These are phyloP conservation scores for Cryptoblepharus egeriae DNA, from an alignment of 2,797 vertebrate genomes.

Conservation along the genomic window DNA sequence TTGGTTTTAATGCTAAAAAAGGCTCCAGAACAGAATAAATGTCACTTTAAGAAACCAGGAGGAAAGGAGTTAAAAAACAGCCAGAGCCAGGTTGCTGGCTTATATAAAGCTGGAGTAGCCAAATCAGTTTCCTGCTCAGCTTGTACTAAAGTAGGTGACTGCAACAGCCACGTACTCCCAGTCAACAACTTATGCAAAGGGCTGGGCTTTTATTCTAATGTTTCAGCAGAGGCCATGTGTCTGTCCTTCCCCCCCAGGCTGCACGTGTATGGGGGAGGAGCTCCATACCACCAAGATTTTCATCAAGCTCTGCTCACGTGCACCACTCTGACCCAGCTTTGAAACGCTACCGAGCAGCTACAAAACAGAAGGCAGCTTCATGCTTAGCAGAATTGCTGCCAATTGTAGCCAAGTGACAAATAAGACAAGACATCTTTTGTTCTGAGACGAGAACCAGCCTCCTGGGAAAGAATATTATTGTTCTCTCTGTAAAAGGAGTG, in stretches of 20 bases:
- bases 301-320: conserved; percentile 59
- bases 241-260: not conserved
- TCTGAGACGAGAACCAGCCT: not conserved
- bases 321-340: conserved; percentile 43
- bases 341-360: conserved; percentile 22
- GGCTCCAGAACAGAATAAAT: not conserved
- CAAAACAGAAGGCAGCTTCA: not conserved
- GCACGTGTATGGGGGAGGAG: conserved; percentile 71
- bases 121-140: conserved; percentile 50
- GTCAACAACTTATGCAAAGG: conserved; percentile 70
- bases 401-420: not conserved
- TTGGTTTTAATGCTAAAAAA: not conserved
- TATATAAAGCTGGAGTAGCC: conserved; percentile 55
- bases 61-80: conserved; percentile 52
- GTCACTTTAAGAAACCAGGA: not conserved
- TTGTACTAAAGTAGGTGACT: conserved; percentile 12
- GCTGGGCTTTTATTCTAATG: conserved; percentile 32
- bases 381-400: not conserved
- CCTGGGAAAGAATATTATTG: not conserved
- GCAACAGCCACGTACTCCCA: conserved; percentile 39
- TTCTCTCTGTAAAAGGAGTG: not conserved
- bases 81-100: conserved; percentile 11
- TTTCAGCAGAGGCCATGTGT: conserved; percentile 46
- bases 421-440: accelerated
- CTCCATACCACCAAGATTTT: conserved; percentile 49